Conservation (phyloP, 2,113 vertebrate species). For the Rhea pennata region DNA sequence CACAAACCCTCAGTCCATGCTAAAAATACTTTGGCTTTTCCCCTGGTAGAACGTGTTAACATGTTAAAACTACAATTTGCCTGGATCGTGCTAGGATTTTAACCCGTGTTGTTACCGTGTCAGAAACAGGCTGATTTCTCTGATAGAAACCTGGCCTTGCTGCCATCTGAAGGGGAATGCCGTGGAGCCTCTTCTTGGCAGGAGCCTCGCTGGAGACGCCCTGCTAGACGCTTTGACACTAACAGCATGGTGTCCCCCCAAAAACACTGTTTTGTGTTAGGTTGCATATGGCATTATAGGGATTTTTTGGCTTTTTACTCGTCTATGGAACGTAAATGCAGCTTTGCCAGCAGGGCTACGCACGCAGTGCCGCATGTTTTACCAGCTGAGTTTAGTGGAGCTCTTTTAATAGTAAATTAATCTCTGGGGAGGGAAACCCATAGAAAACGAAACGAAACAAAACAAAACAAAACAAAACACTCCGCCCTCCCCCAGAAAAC, state of each 20-base stretch:
- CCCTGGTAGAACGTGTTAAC: slow-evolving; percentile 23
- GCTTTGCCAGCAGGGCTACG: background rate
- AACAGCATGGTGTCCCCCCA: rapidly evolving
- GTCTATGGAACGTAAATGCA: rapidly evolving
- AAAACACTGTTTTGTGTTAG: background rate
- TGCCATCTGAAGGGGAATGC: rapidly evolving
- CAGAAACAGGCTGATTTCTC: background rate
- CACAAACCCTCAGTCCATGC: background rate
- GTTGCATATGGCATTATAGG: background rate
- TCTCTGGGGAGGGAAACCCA: background rate
- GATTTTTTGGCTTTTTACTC: background rate
- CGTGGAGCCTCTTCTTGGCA: background rate
- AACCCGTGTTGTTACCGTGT: background rate
- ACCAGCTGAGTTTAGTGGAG: background rate
- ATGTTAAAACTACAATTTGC: background rate
- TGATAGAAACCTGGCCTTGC: rapidly evolving
- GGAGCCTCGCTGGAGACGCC: background rate
- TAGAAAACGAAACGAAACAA: background rate
- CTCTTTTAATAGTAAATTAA: background rate
- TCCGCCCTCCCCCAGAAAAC: background rate
- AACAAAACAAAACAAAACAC: too few relatives aligned
- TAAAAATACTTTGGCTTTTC: slow-evolving; percentile 59
- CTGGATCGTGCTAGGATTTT: background rate
- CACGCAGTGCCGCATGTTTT: background rate
- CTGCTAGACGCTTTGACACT: background rate